Conservation (phyloP, 1,140 invertebrate species). For the Diabrotica virgifera region DNA sequence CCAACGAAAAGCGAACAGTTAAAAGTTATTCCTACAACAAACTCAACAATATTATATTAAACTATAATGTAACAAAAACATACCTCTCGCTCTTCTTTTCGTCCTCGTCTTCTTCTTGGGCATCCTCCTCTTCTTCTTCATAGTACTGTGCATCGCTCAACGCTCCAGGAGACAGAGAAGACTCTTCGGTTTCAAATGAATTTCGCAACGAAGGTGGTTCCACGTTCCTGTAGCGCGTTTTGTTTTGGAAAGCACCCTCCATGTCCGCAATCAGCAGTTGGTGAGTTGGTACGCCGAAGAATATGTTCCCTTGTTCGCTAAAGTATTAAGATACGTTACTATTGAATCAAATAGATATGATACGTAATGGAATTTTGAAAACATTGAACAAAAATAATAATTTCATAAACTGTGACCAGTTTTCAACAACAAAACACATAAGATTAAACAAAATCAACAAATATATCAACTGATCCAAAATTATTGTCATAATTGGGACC, state of each 20-base stretch:
- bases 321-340: neutral
- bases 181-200: conserved; percentile 2
- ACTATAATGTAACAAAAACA: no score
- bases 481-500: no score
- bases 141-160: neutral
- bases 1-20: no score
- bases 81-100: neutral
- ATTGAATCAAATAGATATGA: neutral
- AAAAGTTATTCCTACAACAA: no score
- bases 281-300: neutral
- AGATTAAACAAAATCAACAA: no score
- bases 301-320: neutral
- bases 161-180: neutral
- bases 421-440: no score
- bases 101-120: neutral
- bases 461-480: no score
- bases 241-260: neutral
- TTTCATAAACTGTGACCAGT: no score
- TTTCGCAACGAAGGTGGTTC: neutral
- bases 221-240: neutral
- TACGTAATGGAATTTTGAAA: neutral
- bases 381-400: neutral
- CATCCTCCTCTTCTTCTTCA: neutral
- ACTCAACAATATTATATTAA: no score
- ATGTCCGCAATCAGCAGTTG: neutral